Conservation (phyloP, 2,113 vertebrate genomes). For the Eptesicus fuscus region DNA sequence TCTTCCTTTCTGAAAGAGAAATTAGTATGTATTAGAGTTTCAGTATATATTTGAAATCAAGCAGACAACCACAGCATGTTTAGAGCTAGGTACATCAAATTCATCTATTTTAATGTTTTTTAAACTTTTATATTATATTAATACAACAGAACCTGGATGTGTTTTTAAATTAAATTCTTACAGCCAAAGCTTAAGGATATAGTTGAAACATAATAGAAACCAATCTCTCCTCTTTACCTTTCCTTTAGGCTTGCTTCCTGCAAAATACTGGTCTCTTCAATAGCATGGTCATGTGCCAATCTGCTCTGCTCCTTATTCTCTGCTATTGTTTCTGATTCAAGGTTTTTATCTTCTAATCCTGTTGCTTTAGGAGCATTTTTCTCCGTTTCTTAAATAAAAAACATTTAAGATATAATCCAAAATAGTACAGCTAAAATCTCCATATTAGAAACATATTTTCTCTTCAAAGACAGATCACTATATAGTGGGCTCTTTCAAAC, state of each 20-base stretch:
- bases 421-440: constrained; percentile 4
- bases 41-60: neutral
- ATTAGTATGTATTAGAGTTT: neutral
- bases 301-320: constrained; percentile 37
- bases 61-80: neutral
- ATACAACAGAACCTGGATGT: neutral
- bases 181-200: neutral
- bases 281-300: neutral
- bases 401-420: constrained; percentile 37
- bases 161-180: neutral
- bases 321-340: constrained; percentile 18
- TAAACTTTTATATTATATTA: neutral
- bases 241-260: constrained; percentile 29
- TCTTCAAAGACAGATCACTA: neutral
- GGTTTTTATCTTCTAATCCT: constrained; percentile 63
- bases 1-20: constrained; percentile 73
- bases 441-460: constrained; percentile 7
- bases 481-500: neutral
- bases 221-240: constrained; percentile 69
- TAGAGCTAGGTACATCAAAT: neutral
- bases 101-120: neutral
- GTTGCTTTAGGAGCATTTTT: neutral
- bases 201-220: neutral
- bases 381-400: constrained; percentile 70
- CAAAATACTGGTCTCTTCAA: constrained; percentile 26